These are phyloP conservation scores for Atractosteus spatula DNA, from an alignment of 2,113 vertebrate species.

Conservation along the genomic window DNA sequence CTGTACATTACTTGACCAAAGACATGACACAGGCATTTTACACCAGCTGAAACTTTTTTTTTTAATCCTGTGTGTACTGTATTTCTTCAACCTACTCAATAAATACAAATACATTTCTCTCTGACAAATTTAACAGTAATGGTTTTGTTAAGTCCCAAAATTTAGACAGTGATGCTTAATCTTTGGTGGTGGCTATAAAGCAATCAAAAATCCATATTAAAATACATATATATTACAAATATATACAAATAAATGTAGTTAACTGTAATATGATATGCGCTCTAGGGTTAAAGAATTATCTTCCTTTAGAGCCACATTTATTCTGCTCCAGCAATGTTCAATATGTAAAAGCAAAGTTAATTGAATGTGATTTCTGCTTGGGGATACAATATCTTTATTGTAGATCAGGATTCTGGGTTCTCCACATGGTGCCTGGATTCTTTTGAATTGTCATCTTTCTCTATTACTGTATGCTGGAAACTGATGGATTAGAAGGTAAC, in stretches of 20 bases:
- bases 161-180: no score
- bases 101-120: no score
- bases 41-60: no score
- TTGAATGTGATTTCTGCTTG: background rate
- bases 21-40: no score
- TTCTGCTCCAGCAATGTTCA: background rate
- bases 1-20: no score
- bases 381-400: background rate
- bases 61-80: no score
- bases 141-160: no score
- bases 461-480: constrained; percentile 20
- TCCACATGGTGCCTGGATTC: background rate
- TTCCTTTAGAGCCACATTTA: background rate
- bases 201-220: no score
- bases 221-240: background rate
- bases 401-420: background rate
- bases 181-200: no score
- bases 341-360: background rate
- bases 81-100: no score
- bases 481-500: constrained; percentile 25
- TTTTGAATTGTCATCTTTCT: constrained; percentile 4
- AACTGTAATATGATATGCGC: background rate
- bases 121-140: no score
- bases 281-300: background rate
- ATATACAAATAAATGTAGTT: background rate